Evolutionary conservation across 2,888 invertebrate genomes (phyloP).

Genomic region (Eupithecia subumbrata): DNA sequence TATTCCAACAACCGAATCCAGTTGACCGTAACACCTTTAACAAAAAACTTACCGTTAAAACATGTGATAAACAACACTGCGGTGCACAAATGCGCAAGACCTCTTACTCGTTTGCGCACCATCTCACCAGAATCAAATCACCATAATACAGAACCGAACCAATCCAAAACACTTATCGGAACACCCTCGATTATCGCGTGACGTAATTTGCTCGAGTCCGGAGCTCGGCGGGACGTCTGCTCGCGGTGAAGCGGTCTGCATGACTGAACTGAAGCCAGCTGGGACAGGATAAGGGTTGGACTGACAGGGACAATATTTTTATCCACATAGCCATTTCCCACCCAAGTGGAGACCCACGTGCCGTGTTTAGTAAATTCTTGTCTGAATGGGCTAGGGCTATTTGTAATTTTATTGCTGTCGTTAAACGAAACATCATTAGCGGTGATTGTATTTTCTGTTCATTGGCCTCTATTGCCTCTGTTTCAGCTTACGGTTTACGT

Average conservation of each 20-base stretch:
- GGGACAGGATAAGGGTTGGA: slow-evolving; percentile 56
- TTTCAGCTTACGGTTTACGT: slow-evolving; percentile 41
- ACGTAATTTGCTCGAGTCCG: slow-evolving; percentile 62
- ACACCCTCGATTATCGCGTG: slow-evolving; percentile 65
- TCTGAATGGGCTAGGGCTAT: slow-evolving; percentile 64
- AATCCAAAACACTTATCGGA: slow-evolving; percentile 56
- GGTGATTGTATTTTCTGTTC: slow-evolving; percentile 60
- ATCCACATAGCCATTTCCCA: slow-evolving; percentile 71
- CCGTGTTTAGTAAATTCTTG: slow-evolving; percentile 74
- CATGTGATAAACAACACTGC: slow-evolving; percentile 70
- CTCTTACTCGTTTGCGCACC: slow-evolving; percentile 71
- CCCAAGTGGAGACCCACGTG: slow-evolving; percentile 71
- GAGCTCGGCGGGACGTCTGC: slow-evolving; percentile 53
- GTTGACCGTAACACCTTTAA: slow-evolving; percentile 61
- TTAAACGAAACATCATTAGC: slow-evolving; percentile 72
- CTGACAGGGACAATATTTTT: slow-evolving; percentile 71
- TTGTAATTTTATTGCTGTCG: slow-evolving; percentile 73
- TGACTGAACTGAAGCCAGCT: slow-evolving; percentile 60
- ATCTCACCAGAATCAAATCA: slow-evolving; percentile 74
- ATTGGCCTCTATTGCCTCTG: slow-evolving; percentile 53
- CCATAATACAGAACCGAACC: slow-evolving; percentile 74
- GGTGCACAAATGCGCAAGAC: slow-evolving; percentile 69
- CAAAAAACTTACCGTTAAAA: slow-evolving; percentile 74
- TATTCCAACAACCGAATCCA: slow-evolving; percentile 57
- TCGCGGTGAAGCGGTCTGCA: slow-evolving; percentile 60